Evolutionary conservation across 2,797 vertebrate genomes (phyloP).

Genomic region (Rhynchonycteris naso): DNA sequence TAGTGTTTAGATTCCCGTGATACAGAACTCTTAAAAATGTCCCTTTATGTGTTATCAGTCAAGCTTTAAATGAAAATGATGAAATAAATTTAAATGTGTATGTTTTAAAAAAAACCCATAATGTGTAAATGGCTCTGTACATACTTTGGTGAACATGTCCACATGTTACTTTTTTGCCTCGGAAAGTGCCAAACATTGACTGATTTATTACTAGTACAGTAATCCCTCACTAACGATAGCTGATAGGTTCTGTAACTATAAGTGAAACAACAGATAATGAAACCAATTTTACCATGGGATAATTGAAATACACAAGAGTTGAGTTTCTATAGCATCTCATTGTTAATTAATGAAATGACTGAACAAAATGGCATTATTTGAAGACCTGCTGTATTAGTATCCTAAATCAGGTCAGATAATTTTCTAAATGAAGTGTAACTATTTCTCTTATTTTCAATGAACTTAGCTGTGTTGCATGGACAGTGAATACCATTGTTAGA

Average conservation of each 20-base stretch:
- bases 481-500: neutral
- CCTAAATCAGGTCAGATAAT: neutral
- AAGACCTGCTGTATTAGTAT: neutral
- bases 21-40: constrained; percentile 2
- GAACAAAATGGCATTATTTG: neutral
- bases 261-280: neutral
- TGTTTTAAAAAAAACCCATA: neutral
- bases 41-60: constrained; percentile 14
- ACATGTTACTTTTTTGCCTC: neutral
- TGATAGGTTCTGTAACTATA: neutral
- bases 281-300: neutral
- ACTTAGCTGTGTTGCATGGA: neutral
- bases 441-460: constrained; percentile 24
- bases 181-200: neutral
- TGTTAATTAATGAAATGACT: neutral
- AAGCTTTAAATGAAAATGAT: constrained; percentile 35
- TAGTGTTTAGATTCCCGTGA: neutral
- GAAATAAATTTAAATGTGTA: constrained; percentile 45
- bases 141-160: neutral
- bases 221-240: neutral
- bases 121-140: neutral
- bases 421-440: neutral
- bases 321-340: neutral
- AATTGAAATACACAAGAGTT: neutral
- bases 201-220: neutral